Percentiles rank a stretch among this genome's conserved stretches.
Conservation (phyloP, 2,888 invertebrate genomes). For the Cephus rjabovi region DNA sequence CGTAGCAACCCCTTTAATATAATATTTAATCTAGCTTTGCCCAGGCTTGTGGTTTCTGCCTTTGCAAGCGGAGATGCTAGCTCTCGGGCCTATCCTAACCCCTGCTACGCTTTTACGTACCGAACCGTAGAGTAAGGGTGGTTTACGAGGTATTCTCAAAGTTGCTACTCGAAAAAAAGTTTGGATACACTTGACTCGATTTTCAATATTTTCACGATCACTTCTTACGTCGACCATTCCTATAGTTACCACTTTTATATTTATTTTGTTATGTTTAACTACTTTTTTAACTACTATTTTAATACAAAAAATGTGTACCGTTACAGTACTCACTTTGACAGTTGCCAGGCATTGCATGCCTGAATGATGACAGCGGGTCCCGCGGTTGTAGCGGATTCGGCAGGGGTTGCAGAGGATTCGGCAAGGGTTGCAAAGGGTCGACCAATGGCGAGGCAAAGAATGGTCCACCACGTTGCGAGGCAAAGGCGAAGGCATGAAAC, state of each 20-base stretch:
- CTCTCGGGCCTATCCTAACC: constrained; percentile 23
- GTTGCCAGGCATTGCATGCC: constrained; percentile 90
- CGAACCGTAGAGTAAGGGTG: neutral
- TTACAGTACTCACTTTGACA: constrained; percentile 86
- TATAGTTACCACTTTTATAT: neutral
- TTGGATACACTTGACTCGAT: neutral
- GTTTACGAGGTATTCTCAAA: neutral
- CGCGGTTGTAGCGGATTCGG: constrained; percentile 75
- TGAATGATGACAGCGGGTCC: constrained; percentile 87
- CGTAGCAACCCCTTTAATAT: constrained; percentile 66
- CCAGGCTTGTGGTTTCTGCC: constrained; percentile 66
- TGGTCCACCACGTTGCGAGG: constrained; percentile 71
- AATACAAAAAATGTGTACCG: neutral
- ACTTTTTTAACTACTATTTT: neutral
- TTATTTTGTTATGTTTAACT: neutral
- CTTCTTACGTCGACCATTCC: neutral
- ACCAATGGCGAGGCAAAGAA: constrained; percentile 64
- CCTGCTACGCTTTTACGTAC: constrained; percentile 7
- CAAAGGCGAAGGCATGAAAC: constrained; percentile 85
- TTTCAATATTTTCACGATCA: neutral
- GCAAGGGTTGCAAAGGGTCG: constrained; percentile 61
- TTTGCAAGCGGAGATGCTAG: constrained; percentile 45
- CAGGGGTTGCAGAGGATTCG: constrained; percentile 61
- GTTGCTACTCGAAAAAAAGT: neutral
- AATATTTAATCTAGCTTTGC: constrained; percentile 68